Evolutionary conservation across 2,797 vertebrate species (phyloP).

Genomic region (Tympanoctomys barrerae): DNA sequence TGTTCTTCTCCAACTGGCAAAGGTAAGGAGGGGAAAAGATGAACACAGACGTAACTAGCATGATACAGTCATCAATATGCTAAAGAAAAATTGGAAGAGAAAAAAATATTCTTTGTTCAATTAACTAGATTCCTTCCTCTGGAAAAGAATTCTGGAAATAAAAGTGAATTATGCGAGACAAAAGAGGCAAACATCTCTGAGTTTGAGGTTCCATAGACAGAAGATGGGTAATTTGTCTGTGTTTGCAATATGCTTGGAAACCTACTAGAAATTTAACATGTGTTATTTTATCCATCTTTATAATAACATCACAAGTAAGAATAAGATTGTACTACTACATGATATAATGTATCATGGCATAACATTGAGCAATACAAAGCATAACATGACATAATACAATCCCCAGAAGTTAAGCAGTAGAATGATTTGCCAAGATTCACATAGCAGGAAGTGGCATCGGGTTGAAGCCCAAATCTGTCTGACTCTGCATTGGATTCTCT

Average conservation of each 20-base stretch:
- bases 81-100: conserved; percentile 16
- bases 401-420: conserved; percentile 27
- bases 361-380: background rate
- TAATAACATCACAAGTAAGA: conserved; percentile 39
- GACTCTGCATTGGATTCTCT: background rate
- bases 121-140: conserved; percentile 30
- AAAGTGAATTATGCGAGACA: background rate
- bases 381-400: conserved; percentile 33
- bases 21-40: background rate
- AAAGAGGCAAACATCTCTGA: background rate
- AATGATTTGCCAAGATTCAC: conserved; percentile 52
- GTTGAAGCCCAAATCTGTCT: background rate
- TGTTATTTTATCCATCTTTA: conserved; percentile 41
- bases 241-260: conserved; percentile 18
- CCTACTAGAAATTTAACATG: conserved; percentile 28
- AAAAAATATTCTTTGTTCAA: background rate
- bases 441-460: conserved; percentile 4
- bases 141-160: background rate
- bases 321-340: background rate
- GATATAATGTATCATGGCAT: background rate
- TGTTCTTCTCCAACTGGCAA: background rate
- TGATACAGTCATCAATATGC: background rate
- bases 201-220: background rate
- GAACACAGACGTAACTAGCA: background rate
- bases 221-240: background rate